These are phyloP conservation scores for Trachelus stipa DNA, from an alignment of 2,888 invertebrate genomes.

Conservation along the genomic window DNA sequence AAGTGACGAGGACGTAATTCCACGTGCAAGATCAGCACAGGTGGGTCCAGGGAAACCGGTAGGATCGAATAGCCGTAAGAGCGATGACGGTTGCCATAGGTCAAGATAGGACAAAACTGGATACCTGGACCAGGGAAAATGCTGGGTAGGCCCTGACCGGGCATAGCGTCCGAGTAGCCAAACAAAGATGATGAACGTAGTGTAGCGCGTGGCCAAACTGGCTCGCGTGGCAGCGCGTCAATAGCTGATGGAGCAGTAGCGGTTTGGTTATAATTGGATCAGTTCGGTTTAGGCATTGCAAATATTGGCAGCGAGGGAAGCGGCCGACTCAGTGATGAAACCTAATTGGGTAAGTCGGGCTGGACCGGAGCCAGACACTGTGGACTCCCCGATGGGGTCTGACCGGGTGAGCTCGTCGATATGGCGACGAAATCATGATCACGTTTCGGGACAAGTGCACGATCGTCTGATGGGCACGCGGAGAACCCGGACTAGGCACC, in stretches of 20 bases:
- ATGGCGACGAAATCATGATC: background rate
- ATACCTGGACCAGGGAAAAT: background rate
- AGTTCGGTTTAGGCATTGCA: slow-evolving; percentile 59
- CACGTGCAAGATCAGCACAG: background rate
- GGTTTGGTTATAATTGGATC: slow-evolving; percentile 60
- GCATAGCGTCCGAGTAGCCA: background rate
- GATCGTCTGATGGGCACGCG: no score
- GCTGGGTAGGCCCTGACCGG: background rate
- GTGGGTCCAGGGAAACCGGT: background rate
- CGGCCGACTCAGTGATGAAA: slow-evolving; percentile 62
- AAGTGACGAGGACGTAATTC: background rate
- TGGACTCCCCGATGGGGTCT: background rate
- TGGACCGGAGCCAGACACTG: slow-evolving; percentile 53
- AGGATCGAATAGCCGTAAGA: background rate
- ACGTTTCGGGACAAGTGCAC: background rate
- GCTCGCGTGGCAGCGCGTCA: slow-evolving; percentile 37
- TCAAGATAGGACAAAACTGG: background rate
- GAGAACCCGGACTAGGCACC: background rate
- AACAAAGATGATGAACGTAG: slow-evolving; percentile 15
- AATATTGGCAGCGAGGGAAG: slow-evolving; percentile 64
- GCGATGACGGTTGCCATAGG: no score
- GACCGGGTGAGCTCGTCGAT: slow-evolving; percentile 21
- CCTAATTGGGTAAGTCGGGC: slow-evolving; percentile 65
- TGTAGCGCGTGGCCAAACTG: slow-evolving; percentile 30
- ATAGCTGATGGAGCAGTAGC: slow-evolving; percentile 46